Evolutionary conservation across 2,888 invertebrate genomes (phyloP).

Genomic region (Synergus laeviventris): DNA sequence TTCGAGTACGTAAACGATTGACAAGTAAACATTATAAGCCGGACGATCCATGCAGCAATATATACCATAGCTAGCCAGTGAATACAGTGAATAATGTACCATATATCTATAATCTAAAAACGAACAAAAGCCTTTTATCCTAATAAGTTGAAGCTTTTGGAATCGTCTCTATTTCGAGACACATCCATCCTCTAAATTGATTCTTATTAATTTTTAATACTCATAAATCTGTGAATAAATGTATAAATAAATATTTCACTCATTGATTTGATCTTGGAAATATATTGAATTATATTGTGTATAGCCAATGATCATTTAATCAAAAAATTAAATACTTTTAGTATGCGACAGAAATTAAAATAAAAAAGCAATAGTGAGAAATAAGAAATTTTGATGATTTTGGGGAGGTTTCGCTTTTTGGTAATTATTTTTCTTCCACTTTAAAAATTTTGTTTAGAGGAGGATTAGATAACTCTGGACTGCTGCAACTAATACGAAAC

Average conservation of each 20-base stretch:
- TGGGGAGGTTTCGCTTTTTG: neutral
- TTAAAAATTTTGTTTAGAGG: neutral
- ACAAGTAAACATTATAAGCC: neutral
- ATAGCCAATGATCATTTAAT: no score
- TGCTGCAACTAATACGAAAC: slow-evolving; percentile 39
- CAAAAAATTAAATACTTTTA: no score
- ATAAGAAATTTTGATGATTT: no score
- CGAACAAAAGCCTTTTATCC: neutral
- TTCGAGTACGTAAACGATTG: neutral
- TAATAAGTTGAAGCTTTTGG: neutral
- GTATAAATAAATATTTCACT: neutral
- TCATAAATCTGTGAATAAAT: neutral
- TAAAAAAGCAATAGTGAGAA: no score
- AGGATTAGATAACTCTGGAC: neutral
- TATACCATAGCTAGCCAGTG: neutral
- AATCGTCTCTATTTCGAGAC: neutral
- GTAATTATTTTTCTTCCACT: neutral
- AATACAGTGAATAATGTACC: neutral
- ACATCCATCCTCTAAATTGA: neutral
- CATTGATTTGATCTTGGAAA: neutral
- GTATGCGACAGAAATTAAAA: no score
- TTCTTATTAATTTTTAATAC: neutral
- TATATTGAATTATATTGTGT: neutral
- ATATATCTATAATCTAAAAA: neutral
- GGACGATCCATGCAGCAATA: neutral